Conservation (phyloP, 2,113 vertebrate genomes). For the Nymphicus hollandicus region DNA sequence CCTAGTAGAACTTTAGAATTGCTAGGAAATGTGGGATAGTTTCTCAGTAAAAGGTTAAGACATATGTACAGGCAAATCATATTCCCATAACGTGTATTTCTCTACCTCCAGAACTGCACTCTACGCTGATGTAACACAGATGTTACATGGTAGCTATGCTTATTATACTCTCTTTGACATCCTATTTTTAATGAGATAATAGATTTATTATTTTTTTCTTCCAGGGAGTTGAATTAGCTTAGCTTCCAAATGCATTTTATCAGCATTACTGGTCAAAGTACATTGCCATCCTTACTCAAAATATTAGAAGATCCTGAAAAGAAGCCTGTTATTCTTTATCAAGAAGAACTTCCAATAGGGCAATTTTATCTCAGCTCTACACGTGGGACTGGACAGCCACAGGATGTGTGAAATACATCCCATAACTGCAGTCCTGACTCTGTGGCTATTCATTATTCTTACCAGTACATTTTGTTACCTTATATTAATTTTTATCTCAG, state of each 20-base stretch:
- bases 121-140: background rate
- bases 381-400: background rate
- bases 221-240: background rate
- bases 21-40: background rate
- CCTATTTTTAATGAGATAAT: background rate
- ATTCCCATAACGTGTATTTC: background rate
- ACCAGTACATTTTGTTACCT: background rate
- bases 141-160: background rate
- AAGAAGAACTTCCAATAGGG: background rate
- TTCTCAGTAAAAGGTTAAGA: background rate
- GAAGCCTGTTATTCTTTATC: background rate
- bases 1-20: background rate
- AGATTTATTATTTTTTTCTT: background rate
- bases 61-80: background rate
- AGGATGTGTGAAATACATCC: background rate
- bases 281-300: background rate
- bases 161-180: background rate
- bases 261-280: background rate
- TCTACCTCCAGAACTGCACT: background rate
- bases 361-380: background rate
- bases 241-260: background rate
- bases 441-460: background rate
- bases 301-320: background rate
- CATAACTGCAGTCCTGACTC: background rate
- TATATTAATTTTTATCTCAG: background rate